Conservation (phyloP, 2,113 vertebrate genomes). For the Megatriorchis doriae region DNA sequence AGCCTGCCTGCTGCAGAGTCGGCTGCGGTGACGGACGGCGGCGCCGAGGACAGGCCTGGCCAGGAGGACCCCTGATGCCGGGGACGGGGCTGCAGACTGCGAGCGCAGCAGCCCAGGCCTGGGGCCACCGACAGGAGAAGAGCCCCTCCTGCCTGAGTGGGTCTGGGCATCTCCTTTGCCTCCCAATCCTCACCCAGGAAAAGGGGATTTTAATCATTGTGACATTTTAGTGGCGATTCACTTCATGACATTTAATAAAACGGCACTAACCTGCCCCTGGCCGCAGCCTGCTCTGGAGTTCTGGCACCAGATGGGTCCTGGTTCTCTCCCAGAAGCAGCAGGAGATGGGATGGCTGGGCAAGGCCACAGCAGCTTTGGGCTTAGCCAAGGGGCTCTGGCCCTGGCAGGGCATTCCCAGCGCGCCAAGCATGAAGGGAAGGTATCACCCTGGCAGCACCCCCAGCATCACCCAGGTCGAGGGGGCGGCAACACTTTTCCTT, state of each 20-base stretch:
- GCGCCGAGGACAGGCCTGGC: rapidly evolving
- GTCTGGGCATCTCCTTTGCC: background rate
- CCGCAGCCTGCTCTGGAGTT: background rate
- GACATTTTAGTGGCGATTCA: background rate
- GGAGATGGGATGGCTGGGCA: background rate
- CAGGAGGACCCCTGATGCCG: background rate
- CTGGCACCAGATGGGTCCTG: rapidly evolving
- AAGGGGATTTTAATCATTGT: background rate
- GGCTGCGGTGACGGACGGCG: rapidly evolving
- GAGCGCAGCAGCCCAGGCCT: background rate
- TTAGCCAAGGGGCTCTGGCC: background rate
- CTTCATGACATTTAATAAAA: slow-evolving; percentile 28
- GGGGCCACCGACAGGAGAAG: background rate
- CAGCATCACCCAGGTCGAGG: rapidly evolving
- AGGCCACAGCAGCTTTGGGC: background rate
- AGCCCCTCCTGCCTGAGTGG: background rate
- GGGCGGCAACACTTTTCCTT: rapidly evolving
- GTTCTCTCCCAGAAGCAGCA: background rate
- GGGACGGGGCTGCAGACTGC: background rate
- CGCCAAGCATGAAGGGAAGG: rapidly evolving
- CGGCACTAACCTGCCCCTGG: background rate
- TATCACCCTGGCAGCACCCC: rapidly evolving
- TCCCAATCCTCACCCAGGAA: background rate
- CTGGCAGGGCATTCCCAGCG: background rate
- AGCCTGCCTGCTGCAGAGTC: slow-evolving; percentile 63